Evolutionary conservation across 1,140 invertebrate species (phyloP).

Genomic region (Calliphora vicina): DNA sequence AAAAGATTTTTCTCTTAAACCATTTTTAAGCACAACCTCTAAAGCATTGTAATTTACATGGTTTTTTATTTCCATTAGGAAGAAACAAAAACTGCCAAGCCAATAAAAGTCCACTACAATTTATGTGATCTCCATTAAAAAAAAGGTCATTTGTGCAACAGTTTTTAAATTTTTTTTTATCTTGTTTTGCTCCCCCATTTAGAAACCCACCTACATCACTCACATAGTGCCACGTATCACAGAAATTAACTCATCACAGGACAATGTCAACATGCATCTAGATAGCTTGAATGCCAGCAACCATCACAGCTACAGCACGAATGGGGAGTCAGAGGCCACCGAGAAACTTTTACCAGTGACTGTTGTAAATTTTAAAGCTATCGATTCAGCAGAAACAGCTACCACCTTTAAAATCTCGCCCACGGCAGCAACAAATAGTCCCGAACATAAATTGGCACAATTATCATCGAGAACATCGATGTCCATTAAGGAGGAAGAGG

Average conservation of each 20-base stretch:
- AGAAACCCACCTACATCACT: constrained; percentile 46
- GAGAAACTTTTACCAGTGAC: constrained; percentile 21
- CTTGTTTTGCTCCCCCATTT: neutral
- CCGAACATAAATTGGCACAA: constrained; percentile 61
- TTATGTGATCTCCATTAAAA: too few species aligned
- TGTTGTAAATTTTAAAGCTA: constrained; percentile 4
- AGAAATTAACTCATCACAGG: constrained; percentile 51
- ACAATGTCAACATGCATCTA: constrained; percentile 38
- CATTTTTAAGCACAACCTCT: too few species aligned
- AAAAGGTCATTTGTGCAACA: too few species aligned
- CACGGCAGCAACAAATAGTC: constrained; percentile 54
- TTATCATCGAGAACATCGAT: constrained; percentile 64
- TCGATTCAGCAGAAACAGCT: neutral
- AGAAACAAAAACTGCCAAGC: neutral
- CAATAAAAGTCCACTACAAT: too few species aligned
- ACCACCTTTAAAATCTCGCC: neutral
- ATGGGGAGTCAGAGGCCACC: neutral
- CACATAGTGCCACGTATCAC: constrained; percentile 56
- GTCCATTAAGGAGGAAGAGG: constrained; percentile 56
- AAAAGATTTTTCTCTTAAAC: too few species aligned
- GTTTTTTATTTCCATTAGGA: neutral
- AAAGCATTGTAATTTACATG: neutral
- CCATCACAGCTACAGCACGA: neutral
- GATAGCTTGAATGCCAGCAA: constrained; percentile 44
- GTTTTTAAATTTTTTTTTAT: too few species aligned